Base-by-base conservation (phyloP, 2,113 vertebrate species). In the Sorex araneus region DNA sequence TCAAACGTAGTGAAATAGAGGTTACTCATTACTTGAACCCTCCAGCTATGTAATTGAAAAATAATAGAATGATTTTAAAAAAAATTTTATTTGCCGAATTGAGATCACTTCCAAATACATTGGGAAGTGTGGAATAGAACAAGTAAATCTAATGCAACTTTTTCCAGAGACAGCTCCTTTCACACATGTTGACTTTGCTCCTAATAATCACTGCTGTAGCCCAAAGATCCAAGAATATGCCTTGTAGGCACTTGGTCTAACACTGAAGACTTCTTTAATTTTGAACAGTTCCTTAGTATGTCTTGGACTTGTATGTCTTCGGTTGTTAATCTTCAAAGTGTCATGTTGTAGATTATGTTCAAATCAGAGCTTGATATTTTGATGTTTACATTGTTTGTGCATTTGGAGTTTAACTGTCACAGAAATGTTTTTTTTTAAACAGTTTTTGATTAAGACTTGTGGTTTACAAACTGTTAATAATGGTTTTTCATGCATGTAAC, bases 301-400 rank as follows among this genome's bases (percentile, higher is more conserved):
- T 90, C 32, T 16, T 86, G 16, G 47, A 64, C 30, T 84, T 74
- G n/a, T 3, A 12, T 60, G 23, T 73, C 27, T 82, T 83, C 76
- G 80, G 6, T 40, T 40, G 23, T 74, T 7, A 50, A 43, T 76
- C 84, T 88, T 79, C 1, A 86, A 85, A 91, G 70, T 70, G 4
- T 77, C 5, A 40, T 83, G 83, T 76, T 92, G 27, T 83, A 76
- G 70, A 47, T 28, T 91, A 23, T 89, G 19, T 45, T 32, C 89
- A 75, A 89, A 23, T 94, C 79, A 91, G 50, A 3, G 28, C 89
- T 67, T 88, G 18, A 91, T 94, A 25, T 69, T 50, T 95, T 80
- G 30, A 50, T 73, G 25, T 18, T 76, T 57, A 90, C 54, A 45
- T 15, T 27, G 27, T 28, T 76, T 74, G n/a, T 89, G 16, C 6